Base-by-base conservation (phyloP, 2,888 invertebrate species). In the Eupelmus urozonus region DNA sequence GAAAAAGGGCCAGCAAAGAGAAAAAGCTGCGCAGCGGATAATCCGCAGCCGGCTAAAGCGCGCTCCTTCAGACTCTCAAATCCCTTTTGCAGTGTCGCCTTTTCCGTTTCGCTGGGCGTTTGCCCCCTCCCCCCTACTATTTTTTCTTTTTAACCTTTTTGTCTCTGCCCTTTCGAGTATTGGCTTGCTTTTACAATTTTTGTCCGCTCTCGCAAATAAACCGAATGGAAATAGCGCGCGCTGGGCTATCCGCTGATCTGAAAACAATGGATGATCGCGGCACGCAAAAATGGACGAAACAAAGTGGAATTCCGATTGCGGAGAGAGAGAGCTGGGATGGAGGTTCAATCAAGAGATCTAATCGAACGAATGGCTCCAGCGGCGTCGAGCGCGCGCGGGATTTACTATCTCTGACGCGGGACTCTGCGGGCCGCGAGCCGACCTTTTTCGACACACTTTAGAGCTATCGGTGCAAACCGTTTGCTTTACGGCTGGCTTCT, bases 41-140 rank as follows among this genome's bases (percentile, higher is more conserved):
- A 85, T 85, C 83, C 84, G 53, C 29, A 34, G n/a, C n/a, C 57
- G 80, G 82, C 80, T 82, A n/a, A n/a, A n/a, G 34, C 81, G 60
- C 80, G 82, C 71, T 69, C 65, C 62, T 76, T 83, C 81, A 78
- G 78, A 79, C 73, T 67, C n/a, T n/a, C 71, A 80, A 83, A 83
- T 82, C 80, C 79, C 78, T 34, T 78, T 78, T 69, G 60, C 75
- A 79, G 81, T 78, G 77, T 81, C 80, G 66, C 42, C 23, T 49
- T 29, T 25, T 62, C n/a, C 20, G 20, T 18, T 34, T 49, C 34
- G 9, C 55, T 25, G n/a, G n/a, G n/a, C n/a, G n/a, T n/a, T n/a
- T n/a, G 34, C 34, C 55, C 40, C 9, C 55, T 55, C 55, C 53
- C 20, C 9, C 16, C 23, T 34, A 25, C 49, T n/a, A n/a, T 49